Conservation (phyloP, 2,888 invertebrate genomes). For the Noctuana brunneofusca region DNA sequence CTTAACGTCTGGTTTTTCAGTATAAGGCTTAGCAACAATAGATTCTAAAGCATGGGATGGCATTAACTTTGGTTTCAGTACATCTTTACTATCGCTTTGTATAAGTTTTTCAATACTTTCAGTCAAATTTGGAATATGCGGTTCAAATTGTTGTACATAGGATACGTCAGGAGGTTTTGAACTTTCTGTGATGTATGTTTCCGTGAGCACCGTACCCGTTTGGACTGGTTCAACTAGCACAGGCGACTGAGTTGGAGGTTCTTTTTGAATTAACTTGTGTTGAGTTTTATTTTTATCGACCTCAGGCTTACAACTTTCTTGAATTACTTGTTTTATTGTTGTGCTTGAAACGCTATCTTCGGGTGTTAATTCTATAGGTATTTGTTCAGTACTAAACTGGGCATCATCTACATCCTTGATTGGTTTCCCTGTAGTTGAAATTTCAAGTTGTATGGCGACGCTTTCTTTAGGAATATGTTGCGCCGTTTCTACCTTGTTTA, state of each 20-base stretch:
- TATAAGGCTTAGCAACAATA: not conserved
- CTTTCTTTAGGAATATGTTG: not conserved
- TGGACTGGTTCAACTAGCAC: constrained; percentile 53
- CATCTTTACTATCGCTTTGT: constrained; percentile 45
- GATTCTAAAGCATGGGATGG: constrained; percentile 47
- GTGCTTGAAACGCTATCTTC: not conserved
- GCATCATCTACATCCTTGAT: not conserved
- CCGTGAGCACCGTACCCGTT: constrained; percentile 53
- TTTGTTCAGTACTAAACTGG: not conserved
- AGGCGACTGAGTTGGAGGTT: constrained; percentile 48
- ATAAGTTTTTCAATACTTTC: constrained; percentile 54
- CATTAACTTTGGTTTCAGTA: constrained; percentile 61
- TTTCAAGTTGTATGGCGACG: not conserved
- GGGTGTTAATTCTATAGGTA: not conserved
- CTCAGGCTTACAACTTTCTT: not conserved
- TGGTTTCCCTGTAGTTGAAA: not conserved
- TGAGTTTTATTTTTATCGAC: constrained; percentile 1
- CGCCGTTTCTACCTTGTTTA: not conserved
- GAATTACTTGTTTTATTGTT: not conserved
- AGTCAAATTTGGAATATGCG: constrained; percentile 50
- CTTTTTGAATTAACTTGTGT: constrained; percentile 46
- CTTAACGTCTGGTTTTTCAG: constrained; percentile 41
- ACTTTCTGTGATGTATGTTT: constrained; percentile 47
- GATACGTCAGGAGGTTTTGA: constrained; percentile 52
- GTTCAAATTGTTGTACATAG: constrained; percentile 57